A percentile compares a stretch with the other conserved stretches of the same genome.
These are phyloP conservation scores for Thymelicus lineola DNA, from an alignment of 2,888 invertebrate species.

Conservation along the genomic window DNA sequence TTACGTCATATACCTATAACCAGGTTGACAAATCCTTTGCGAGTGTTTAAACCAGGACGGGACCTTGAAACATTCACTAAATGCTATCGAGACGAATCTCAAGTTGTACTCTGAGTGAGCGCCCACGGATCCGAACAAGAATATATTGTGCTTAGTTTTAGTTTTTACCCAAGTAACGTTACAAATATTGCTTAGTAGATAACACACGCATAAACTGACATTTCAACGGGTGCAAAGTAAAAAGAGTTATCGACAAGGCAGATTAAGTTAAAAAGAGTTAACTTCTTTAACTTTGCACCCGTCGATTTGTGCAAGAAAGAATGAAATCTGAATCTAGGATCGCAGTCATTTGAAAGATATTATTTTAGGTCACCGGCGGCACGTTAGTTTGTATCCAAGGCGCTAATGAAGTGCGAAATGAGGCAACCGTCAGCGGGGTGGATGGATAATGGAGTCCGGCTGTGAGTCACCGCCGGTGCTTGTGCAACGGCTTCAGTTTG, in stretches of 20 bases:
- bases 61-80: slow-evolving; percentile 84
- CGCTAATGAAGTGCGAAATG: slow-evolving; percentile 40
- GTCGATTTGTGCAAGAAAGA: background rate
- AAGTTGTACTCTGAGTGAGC: slow-evolving; percentile 63
- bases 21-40: slow-evolving; percentile 79
- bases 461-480: slow-evolving; percentile 67
- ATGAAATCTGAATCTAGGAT: background rate
- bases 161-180: slow-evolving; percentile 20
- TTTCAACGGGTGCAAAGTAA: too few relatives aligned
- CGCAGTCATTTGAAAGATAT: background rate
- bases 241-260: too few relatives aligned
- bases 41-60: slow-evolving; percentile 75
- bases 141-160: slow-evolving; percentile 50
- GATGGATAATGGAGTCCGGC: slow-evolving; percentile 66
- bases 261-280: too few relatives aligned
- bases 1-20: slow-evolving; percentile 78
- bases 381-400: slow-evolving; percentile 28
- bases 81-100: slow-evolving; percentile 79
- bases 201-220: background rate
- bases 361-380: slow-evolving; percentile 11
- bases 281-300: too few relatives aligned
- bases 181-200: background rate
- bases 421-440: slow-evolving; percentile 63
- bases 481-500: slow-evolving; percentile 75
- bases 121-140: slow-evolving; percentile 66